Base-by-base conservation (phyloP, 1,140 invertebrate genomes). In the Centruroides vittatus region DNA sequence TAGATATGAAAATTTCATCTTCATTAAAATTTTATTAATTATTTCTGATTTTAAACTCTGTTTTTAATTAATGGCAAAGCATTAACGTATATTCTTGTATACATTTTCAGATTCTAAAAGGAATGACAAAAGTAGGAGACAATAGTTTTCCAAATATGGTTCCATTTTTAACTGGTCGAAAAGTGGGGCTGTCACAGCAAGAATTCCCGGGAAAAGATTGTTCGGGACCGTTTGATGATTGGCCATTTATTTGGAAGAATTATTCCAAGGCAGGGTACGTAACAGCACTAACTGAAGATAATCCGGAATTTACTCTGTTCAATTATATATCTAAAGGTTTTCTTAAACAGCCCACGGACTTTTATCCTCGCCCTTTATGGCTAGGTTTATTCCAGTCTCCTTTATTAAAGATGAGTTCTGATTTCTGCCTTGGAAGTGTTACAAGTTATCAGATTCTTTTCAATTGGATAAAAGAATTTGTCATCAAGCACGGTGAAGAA, bases 241-340 rank as follows among this genome's bases (percentile, higher is more conserved):
- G 71, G 48, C 60, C 71, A 23, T 76, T 79, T 54, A 72, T 79
- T 13, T 80, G 78, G 78, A 78, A 79, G 57, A 70, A 76, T 54
- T 80, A 73, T 65, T 70, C 72, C 0, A 46, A 66, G 0, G 53
- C 67, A 36, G 78, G 78, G 1, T 80, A 78, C 59, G 52, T 70
- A 23, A 80, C 79, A 10, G 66, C 76, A 23, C 78, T 73, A 58
- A 73, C 70, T 3, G 79, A 80, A 67, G 78, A 80, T 61, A 70
- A 70, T 4, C 73, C 76, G 0, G 63, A 63, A 13, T 78, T 78
- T 47, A 74, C 72, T 35, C 73, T 76, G 5, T 80, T 78, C 67
- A 78, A 78, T 57, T 78, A 75, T 63, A 55, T 66, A 0, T 74
- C 73, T 64, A 63, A 65, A 35, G 79, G 78, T 4, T 80, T 79